These are phyloP conservation scores for Tetrapedia diversipes DNA, from an alignment of 2,888 invertebrate species.

Conservation along the genomic window DNA sequence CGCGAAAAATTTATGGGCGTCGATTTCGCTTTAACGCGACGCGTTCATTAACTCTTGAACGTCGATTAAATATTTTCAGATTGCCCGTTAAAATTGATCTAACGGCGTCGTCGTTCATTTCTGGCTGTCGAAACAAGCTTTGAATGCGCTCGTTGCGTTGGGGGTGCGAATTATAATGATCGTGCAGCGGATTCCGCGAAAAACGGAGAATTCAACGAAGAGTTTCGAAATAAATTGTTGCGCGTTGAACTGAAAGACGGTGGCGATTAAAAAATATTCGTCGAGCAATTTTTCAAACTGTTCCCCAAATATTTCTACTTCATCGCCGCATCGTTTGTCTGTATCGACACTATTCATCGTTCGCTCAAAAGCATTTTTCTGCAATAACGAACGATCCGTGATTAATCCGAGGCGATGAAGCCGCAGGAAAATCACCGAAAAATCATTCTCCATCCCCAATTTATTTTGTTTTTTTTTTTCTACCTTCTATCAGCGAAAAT, in stretches of 20 bases:
- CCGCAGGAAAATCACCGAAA: background rate
- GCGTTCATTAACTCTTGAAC: slow-evolving; percentile 32
- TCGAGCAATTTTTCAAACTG: background rate
- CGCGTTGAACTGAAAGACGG: background rate
- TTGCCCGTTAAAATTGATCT: slow-evolving; percentile 20
- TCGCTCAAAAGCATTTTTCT: background rate
- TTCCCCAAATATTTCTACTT: too few relatives aligned
- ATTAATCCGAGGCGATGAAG: background rate
- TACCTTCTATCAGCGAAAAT: background rate
- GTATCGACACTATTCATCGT: background rate
- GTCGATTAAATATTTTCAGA: slow-evolving; percentile 35
- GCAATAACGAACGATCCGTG: background rate
- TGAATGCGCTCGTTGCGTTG: too few relatives aligned
- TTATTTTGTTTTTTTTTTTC: too few relatives aligned
- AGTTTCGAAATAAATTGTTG: too few relatives aligned
- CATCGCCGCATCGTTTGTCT: background rate
- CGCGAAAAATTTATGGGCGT: slow-evolving; percentile 40
- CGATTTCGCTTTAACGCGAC: slow-evolving; percentile 15
- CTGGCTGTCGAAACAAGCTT: too few relatives aligned
- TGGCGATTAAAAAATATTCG: background rate
- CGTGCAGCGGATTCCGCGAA: too few relatives aligned
- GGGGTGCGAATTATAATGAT: too few relatives aligned
- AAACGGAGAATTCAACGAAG: too few relatives aligned
- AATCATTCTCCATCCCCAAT: slow-evolving; percentile 3
- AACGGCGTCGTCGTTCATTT: too few relatives aligned